A percentile compares a stretch with the other conserved stretches of the same genome.
These are phyloP conservation scores for Oscheius sp. DNA, from an alignment of 2,888 invertebrate species.

Conservation along the genomic window DNA sequence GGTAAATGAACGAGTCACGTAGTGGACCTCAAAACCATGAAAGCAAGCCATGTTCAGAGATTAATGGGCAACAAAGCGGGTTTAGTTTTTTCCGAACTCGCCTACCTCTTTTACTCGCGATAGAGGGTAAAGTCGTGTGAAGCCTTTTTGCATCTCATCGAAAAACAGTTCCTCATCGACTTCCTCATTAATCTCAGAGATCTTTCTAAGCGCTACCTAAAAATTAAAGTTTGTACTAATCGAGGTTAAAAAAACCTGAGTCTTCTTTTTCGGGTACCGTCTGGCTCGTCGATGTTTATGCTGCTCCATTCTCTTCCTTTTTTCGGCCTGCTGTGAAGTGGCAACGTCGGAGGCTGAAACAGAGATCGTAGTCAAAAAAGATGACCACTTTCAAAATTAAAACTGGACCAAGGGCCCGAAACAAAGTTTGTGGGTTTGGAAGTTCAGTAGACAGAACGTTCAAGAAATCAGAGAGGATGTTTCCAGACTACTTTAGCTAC, in stretches of 20 bases:
- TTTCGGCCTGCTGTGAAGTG: neutral
- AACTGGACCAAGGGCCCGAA: too few species aligned
- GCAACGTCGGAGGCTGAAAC: too few species aligned
- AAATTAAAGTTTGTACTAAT: neutral
- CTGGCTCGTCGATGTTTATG: conserved; percentile 15
- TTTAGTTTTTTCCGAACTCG: neutral
- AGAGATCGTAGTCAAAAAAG: too few species aligned
- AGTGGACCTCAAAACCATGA: too few species aligned
- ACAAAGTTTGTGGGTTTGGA: too few species aligned
- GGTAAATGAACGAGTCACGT: too few species aligned
- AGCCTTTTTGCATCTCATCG: conserved; percentile 41
- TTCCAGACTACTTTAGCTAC: too few species aligned
- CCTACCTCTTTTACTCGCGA: conserved; percentile 33
- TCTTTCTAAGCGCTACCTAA: conserved; percentile 38
- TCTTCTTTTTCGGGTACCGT: conserved; percentile 28
- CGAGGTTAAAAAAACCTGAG: conserved; percentile 7
- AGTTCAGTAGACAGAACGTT: too few species aligned
- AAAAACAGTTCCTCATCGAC: conserved; percentile 42
- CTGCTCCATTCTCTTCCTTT: conserved; percentile 31
- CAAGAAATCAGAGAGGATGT: too few species aligned
- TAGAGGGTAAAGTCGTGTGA: conserved; percentile 32
- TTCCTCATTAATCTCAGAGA: conserved; percentile 43
- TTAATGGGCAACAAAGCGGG: too few species aligned
- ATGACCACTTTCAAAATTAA: too few species aligned
- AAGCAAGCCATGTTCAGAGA: too few species aligned